Evolutionary conservation across 2,113 vertebrate species (phyloP), one percentile per base, ranked within the genome.

Genomic region (Tragelaphus scriptus): DNA sequence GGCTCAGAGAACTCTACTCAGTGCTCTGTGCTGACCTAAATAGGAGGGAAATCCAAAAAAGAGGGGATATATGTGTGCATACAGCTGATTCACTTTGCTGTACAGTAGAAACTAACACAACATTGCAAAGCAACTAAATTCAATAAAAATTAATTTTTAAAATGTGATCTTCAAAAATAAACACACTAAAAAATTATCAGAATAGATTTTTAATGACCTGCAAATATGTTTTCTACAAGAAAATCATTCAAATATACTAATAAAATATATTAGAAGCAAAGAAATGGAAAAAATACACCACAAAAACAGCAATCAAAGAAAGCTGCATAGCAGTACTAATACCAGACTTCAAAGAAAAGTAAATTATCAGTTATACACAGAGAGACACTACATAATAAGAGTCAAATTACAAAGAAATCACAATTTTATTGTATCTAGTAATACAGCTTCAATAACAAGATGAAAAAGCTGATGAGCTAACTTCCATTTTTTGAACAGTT

Each of bases 231-330:
- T 11, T n/a, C 21, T 82, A 77, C 1, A 59, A 77, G 47, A 85
- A 85, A 86, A 15, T 80, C 21, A 65, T 53, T 90, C 30, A 90
- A 92, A 87, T 94, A 58, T 77, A 80, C 28, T 87, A 85, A 91
- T 40, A 53, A 16, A 71, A 25, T 49, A 59, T 21, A 16, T 40
- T 82, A 82, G 77, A 58, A 79, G 40, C 28, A 82, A 56, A 85
- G 12, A 30, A 44, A 44, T 75, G 10, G 19, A 44, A 87, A 84
- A 82, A 65, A 68, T 32, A 65, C 4, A 47, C 13, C 12, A 63
- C 6, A 9, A 51, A 94, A 90, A 58, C 40, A 47, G 32, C 21
- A 96, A 58, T 55, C 16, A 47, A 56, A 92, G 44, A 90, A 93
- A 90, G 11, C 15, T 92, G 23, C 32, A 23, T 36, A 2, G 25